Evolutionary conservation across 2,113 vertebrate species (phyloP).

Genomic region (Urocitellus parryii): DNA sequence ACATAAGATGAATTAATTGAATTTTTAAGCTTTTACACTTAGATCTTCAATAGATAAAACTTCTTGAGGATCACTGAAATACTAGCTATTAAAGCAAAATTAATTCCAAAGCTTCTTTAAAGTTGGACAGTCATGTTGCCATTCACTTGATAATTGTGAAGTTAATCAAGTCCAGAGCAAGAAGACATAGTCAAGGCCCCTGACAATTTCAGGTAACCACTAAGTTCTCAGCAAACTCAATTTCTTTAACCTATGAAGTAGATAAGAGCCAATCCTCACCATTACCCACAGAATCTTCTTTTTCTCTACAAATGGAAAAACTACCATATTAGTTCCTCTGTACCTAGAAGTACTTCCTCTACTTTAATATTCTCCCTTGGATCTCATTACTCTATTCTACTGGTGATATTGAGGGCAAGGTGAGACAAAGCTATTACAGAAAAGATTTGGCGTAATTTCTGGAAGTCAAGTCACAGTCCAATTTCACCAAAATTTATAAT

Average conservation of each 20-base stretch:
- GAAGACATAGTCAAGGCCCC: not conserved
- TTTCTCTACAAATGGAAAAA: not conserved
- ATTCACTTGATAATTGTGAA: not conserved
- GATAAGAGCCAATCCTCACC: not conserved
- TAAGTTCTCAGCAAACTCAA: not conserved
- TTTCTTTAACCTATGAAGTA: not conserved
- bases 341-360: not conserved
- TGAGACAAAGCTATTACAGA: not conserved
- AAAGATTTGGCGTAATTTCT: not conserved
- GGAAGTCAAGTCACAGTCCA: conserved; percentile 27
- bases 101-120: conserved; percentile 34
- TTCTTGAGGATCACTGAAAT: not conserved
- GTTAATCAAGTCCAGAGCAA: not conserved
- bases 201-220: not conserved
- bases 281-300: not conserved
- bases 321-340: not conserved
- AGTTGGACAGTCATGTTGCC: not conserved
- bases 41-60: conserved; percentile 45
- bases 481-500: not conserved
- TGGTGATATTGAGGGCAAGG: not conserved
- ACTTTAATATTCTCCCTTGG: not conserved
- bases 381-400: not conserved
- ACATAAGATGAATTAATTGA: conserved; percentile 17
- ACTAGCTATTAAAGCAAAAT: conserved; percentile 32
- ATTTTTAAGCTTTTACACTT: conserved; percentile 31